Base-by-base conservation (phyloP, 2,888 invertebrate species). In the Archips xylosteana region DNA sequence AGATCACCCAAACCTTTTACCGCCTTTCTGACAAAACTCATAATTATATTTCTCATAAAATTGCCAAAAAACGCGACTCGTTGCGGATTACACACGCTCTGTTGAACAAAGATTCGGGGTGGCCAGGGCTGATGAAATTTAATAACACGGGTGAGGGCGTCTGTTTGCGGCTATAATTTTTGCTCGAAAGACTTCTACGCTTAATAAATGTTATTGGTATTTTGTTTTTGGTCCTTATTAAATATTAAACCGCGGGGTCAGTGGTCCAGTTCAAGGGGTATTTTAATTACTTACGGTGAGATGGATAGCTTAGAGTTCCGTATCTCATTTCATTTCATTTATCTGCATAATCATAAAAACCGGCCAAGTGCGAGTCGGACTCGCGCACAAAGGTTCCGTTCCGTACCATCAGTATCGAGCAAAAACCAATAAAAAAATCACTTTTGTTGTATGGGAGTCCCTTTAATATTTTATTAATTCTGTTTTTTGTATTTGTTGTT, bases 161-260 rank as follows among this genome's bases (percentile, higher is more conserved):
- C 74, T 61, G 69, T 73, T 73, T 64, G 54, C 69, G 69, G 62
- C 60, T 54, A 74, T 74, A 74, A 70, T 70, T 74, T 74, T 74
- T 74, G 74, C 74, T 65, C 36, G 15, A 74, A 60, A 51, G 60
- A 74, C 45, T 74, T 36, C 65, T 68, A 39, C 54, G 69, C 74
- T 64, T 74, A 70, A 74, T 74, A 74, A 74, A 74, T 74, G 74
- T 65, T 74, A 74, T 74, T 74, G 74, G 74, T 74, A 74, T 74
- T 70, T 74, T 65, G 64, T 74, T 69, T 69, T 36, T 64, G 64
- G 74, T 74, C 69, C 74, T 70, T 70, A 60, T 74, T 60, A 74
- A 74, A 74, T 65, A 74, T 74, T 60, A 74, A 64, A 69, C 9
- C 9, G 62, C 45, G 42, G 57, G 73, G 68, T 59, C 74, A 74